phyloP scores from a whole-genome alignment of 2,113 vertebrate genomes.

The Gadus macrocephalus region DNA sequence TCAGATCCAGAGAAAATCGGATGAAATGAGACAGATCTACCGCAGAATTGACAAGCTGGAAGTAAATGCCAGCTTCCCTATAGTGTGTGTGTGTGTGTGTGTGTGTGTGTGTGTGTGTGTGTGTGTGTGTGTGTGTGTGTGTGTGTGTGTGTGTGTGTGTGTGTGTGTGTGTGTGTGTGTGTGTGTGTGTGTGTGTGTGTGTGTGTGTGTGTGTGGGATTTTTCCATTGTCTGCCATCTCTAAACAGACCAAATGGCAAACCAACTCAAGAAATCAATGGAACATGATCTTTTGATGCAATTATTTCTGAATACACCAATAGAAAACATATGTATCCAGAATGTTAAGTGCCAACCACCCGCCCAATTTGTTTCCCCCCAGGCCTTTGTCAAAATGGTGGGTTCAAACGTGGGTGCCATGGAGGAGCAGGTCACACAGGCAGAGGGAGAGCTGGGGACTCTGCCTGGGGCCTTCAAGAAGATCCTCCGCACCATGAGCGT shows the following conservation, averaged over 20 bases:
- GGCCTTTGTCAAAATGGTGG: constrained; percentile 91
- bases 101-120: neutral
- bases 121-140: no score
- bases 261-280: no score
- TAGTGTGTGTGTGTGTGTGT: neutral
- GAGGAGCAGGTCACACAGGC: constrained; percentile 86
- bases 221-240: no score
- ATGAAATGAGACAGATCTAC: constrained; percentile 89
- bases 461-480: constrained; percentile 84
- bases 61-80: constrained; percentile 59
- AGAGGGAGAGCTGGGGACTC: constrained; percentile 83
- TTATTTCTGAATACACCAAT: no score
- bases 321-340: no score
- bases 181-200: neutral
- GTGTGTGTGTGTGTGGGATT: neutral
- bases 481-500: constrained; percentile 83
- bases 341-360: no score
- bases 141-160: neutral
- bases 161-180: neutral
- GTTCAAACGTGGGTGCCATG: constrained; percentile 77
- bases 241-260: no score
- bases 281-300: no score
- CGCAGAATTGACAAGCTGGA: constrained; percentile 88
- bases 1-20: constrained; percentile 83
- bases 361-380: constrained; percentile 31